Base-by-base conservation (phyloP, 2,797 vertebrate species). In the Nannoperca obscura region DNA sequence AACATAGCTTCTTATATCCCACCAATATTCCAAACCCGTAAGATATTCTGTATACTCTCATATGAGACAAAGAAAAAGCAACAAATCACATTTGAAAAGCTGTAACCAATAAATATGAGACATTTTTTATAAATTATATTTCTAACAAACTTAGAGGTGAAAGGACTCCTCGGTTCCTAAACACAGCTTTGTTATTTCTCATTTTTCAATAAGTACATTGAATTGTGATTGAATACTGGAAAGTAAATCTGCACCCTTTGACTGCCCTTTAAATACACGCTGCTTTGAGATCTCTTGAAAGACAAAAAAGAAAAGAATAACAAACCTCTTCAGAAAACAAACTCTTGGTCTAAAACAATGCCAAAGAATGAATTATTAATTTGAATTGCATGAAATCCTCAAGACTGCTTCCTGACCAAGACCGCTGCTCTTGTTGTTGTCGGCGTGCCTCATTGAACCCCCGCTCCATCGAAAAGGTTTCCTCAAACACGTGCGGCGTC, bases 301-400 rank as follows among this genome's bases (percentile, higher is more conserved):
- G 65, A 74, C 34, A 44, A 34, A 17, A 36, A 36, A 68, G n/a
- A 34, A 20, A 32, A 54, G 65, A 65, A 57, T 14, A 73, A 74
- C 40, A 54, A 73, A 74, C 47, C 54, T 79, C 38, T 64, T 55
- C 19, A 57, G 70, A 74, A 89, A 82, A 86, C 81, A 89, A 86
- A 88, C 42, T 58, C 65, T 50, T 62, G 22, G 32, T 71, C 79
- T 79, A 13, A 83, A 85, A 85, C 82, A 86, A 86, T 24, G 44
- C 27, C 47, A 71, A 80, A 20, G n/a, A 40, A 87, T 93, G 47
- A 87, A 92, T 93, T 84, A 92, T 91, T 91, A 46, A 92, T 80
- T 2, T 69, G 71, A 40, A 87, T 88, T 40, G 27, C 85, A 84
- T 69, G 74, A 87, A 91, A 85, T 80, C 77, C 76, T 80, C 68